phyloP scores from a whole-genome alignment of 2,113 vertebrate genomes.

The Pimephales promelas region DNA sequence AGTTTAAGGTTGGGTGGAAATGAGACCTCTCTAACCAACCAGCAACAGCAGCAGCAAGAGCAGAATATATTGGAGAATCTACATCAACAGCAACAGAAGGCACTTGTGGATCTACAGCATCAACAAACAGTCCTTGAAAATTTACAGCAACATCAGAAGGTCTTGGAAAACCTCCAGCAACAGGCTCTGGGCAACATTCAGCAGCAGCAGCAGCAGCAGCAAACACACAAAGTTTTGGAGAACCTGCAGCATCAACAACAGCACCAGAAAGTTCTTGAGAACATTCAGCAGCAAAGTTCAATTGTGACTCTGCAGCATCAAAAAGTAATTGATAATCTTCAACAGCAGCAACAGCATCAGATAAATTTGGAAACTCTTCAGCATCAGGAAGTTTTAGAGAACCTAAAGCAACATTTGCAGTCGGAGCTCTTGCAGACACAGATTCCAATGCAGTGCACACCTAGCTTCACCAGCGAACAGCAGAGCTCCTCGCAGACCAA shows the following conservation, averaged over 20 bases:
- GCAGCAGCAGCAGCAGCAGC: conserved; percentile 65
- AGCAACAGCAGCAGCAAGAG: conserved; percentile 80
- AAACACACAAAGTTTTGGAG: conserved; percentile 69
- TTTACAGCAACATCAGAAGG: conserved; percentile 67
- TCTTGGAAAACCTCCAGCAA: conserved; percentile 70
- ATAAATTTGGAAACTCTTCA: conserved; percentile 72
- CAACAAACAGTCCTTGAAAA: conserved; percentile 61
- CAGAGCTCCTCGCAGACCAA: conserved; percentile 69
- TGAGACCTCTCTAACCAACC: conserved; percentile 81
- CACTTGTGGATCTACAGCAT: conserved; percentile 79
- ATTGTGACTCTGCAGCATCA: conserved; percentile 74
- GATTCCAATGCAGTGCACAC: conserved; percentile 87
- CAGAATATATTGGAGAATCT: conserved; percentile 69
- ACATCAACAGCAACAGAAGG: conserved; percentile 82
- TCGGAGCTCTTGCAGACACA: conserved; percentile 86
- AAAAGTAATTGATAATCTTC: conserved; percentile 80
- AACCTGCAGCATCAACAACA: conserved; percentile 72
- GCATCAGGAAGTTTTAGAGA: conserved; percentile 83
- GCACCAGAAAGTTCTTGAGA: conserved; percentile 70
- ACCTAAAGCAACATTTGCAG: conserved; percentile 78
- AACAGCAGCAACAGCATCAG: conserved; percentile 76
- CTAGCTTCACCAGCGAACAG: conserved; percentile 77
- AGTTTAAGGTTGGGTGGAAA: conserved; percentile 83
- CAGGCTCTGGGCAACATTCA: conserved; percentile 56
- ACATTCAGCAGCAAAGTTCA: conserved; percentile 67